Evolutionary conservation across 2,113 vertebrate genomes (phyloP).

Genomic region (Rissa tridactyla): DNA sequence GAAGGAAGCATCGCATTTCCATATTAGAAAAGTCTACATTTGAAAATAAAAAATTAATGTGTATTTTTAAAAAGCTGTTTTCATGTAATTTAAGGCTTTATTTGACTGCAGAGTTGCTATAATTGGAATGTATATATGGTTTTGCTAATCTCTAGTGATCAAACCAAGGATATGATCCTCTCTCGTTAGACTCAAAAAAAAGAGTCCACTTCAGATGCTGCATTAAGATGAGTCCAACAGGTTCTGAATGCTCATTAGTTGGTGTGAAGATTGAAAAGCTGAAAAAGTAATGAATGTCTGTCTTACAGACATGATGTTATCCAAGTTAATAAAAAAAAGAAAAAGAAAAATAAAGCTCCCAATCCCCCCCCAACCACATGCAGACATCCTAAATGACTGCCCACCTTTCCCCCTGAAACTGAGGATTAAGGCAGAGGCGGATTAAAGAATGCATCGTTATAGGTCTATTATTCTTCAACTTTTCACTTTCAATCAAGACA

Average conservation of each 20-base stretch:
- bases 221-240: background rate
- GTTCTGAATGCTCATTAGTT: background rate
- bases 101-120: background rate
- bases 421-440: background rate
- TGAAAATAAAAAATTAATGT: background rate
- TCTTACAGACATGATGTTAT: background rate
- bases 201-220: background rate
- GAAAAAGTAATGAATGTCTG: background rate
- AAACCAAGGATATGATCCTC: constrained; percentile 2
- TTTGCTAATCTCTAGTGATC: constrained; percentile 47
- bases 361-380: background rate
- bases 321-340: background rate
- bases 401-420: background rate
- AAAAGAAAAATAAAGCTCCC: background rate
- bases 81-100: background rate
- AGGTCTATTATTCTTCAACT: constrained; percentile 73
- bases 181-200: background rate
- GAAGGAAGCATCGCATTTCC: background rate
- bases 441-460: constrained; percentile 37
- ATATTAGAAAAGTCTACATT: background rate
- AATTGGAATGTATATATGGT: background rate
- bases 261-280: background rate
- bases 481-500: constrained; percentile 76
- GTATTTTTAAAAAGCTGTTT: background rate
- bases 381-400: background rate